Evolutionary conservation across 1,140 invertebrate genomes (phyloP).

Genomic region (Apis florea): DNA sequence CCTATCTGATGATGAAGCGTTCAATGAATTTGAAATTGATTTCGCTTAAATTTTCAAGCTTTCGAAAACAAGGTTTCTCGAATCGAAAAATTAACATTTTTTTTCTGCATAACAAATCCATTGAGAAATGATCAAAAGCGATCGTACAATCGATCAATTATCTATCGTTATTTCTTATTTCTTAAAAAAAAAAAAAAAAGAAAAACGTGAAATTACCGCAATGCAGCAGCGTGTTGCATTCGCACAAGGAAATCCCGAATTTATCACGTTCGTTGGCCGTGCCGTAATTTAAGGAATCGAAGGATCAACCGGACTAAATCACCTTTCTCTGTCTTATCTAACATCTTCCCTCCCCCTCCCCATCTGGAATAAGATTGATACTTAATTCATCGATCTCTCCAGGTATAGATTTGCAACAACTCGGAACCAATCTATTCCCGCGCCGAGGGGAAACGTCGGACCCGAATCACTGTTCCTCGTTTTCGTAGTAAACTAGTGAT

Average conservation of each 20-base stretch:
- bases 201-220: too few relatives aligned
- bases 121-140: not conserved
- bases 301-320: slow-evolving; percentile 50
- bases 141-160: not conserved
- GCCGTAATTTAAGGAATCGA: slow-evolving; percentile 45
- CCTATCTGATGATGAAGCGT: too few relatives aligned
- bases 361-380: slow-evolving; percentile 58
- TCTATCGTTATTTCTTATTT: not conserved
- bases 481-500: slow-evolving; percentile 53
- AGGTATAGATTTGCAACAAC: slow-evolving; percentile 48
- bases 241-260: not conserved
- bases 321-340: slow-evolving; percentile 45
- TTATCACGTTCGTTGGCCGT: not conserved
- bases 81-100: too few relatives aligned
- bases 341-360: slow-evolving; percentile 13
- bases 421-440: slow-evolving; percentile 55
- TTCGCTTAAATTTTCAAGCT: too few relatives aligned
- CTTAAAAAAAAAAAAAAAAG: too few relatives aligned
- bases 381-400: slow-evolving; percentile 68
- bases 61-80: too few relatives aligned
- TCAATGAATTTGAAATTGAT: too few relatives aligned
- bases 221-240: too few relatives aligned
- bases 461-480: slow-evolving; percentile 60
- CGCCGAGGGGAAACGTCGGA: slow-evolving; percentile 35
- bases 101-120: too few relatives aligned